Base-by-base conservation (phyloP, 2,113 vertebrate genomes). In the Mionectes macconnelli region DNA sequence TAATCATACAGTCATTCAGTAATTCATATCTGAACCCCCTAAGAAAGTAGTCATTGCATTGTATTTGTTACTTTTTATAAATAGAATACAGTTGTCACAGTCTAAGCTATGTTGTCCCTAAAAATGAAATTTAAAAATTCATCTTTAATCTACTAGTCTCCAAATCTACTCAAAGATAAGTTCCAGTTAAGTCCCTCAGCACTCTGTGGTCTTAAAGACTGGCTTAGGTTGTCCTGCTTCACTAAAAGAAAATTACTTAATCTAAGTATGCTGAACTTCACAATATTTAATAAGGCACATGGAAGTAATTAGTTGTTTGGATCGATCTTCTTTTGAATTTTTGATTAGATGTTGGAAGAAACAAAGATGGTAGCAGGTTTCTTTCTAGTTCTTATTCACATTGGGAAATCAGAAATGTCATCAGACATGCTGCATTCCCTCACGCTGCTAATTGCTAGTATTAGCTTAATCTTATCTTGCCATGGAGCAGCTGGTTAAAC, bases 391-490 rank as follows among this genome's bases (percentile, higher is more conserved):
- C 25, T 35, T 3, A 21, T 27, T 91, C 20, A 37, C 24, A 77
- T 23, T 19, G 12, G 11, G 28, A 27, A 45, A 33, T 53, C 13
- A 33, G 35, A 64, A 47, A 14, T 57, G 8, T 31, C 13, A 74
- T 80, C 39, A 44, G n/a, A 20, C 1, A 7, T 7, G 15, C 39
- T 68, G 3, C 24, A 6, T 42, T 74, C 7, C 25, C 77, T 73
- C 0, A 2, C 57, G 16, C 10, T 0, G 0, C 35, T 69, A 12
- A 74, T 90, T 55, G 8, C 30, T 49, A 10, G 13, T 40, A 35
- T 56, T 56, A 14, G 8, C 18, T 64, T 59, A 42, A 67, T 22
- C 42, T 78, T 37, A 5, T 33, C 44, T 76, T 49, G 7, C 15
- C 13, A 28, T 52, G 53, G 50, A 83, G 8, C 17, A 64, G 35